phyloP scores from a whole-genome alignment of 1,140 invertebrate genomes.

The Drosophila kanapiae region DNA sequence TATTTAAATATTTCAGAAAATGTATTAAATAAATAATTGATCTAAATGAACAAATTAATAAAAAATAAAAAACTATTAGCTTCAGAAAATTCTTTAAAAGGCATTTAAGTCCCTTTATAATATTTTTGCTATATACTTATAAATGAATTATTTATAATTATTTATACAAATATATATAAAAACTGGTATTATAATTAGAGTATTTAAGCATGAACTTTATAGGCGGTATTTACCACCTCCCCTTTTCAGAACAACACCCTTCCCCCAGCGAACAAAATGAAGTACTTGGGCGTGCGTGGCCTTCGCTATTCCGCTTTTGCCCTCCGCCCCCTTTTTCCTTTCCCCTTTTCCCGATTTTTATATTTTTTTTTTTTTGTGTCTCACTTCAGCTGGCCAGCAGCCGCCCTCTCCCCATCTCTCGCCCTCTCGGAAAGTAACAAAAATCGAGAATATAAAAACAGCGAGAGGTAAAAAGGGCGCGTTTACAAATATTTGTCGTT shows the following conservation, averaged over 20 bases:
- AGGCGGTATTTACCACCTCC: background rate
- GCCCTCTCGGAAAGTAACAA: background rate
- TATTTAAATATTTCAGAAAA: too few relatives aligned
- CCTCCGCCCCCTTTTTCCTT: constrained; percentile 1
- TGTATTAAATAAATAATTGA: too few relatives aligned
- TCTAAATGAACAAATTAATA: too few relatives aligned
- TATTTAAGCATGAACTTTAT: background rate
- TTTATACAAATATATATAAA: background rate
- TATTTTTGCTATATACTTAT: background rate
- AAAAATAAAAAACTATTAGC: background rate
- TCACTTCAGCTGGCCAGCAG: constrained; percentile 35
- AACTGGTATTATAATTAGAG: background rate
- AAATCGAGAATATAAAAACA: constrained; percentile 12
- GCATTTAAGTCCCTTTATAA: background rate
- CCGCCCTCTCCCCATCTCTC: background rate
- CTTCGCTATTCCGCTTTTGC: constrained; percentile 12
- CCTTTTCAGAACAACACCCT: background rate
- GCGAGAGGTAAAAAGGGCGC: constrained; percentile 56
- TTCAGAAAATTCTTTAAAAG: background rate
- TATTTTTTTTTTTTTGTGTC: constrained; percentile 8
- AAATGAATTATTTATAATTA: too few relatives aligned
- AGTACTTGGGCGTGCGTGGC: constrained; percentile 39
- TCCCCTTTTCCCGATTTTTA: background rate
- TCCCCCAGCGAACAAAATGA: constrained; percentile 2
- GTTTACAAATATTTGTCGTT: constrained; percentile 72